Evolutionary conservation across 2,113 vertebrate genomes (phyloP), one percentile per base, ranked within the genome.

Genomic region (Vidua chalybeata): DNA sequence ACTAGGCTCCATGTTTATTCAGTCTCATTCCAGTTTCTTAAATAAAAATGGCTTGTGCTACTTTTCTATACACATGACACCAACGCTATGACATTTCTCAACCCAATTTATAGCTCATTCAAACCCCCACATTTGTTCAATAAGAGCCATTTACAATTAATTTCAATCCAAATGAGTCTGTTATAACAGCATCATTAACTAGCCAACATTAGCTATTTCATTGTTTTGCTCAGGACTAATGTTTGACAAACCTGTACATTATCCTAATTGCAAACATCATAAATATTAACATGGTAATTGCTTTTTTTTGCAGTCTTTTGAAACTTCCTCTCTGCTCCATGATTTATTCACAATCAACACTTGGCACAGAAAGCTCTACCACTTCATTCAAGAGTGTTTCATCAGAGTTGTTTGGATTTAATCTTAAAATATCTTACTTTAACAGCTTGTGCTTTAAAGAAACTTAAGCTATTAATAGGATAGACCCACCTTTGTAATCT

Each of bases 221-320:
- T 39, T 85, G 68, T 83, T 94, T 91, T 91, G 48, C 59, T 39
- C 18, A 67, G 51, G 75, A 88, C 68, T 88, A 84, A 81, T 63
- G 49, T 77, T 62, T 93, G 69, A 84, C 35, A 94, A 93, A 94
- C 67, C 81, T 95, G 59, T 74, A 91, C 66, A 88, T 96, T 88
- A 90, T 41, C 51, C 68, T 96, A 85, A 94, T 71, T 93, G 63
- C 74, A 75, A 93, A 86, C 41, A 48, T 16, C 69, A 54, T 73
- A 76, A 92, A 92, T 90, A 88, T 93, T 94, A 90, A 73, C 87
- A 74, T 8, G 85, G 64, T 80, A 93, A 93, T 84, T 86, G 61
- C 24, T 23, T 61, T 91, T 91, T 92, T 91, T 62, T 69, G 31
- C 46, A 83, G 71, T 41, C 87, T 80, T 94, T 72, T 59, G 78